Evolutionary conservation across 1,140 invertebrate species (phyloP).

Genomic region (Trichonephila clavata): DNA sequence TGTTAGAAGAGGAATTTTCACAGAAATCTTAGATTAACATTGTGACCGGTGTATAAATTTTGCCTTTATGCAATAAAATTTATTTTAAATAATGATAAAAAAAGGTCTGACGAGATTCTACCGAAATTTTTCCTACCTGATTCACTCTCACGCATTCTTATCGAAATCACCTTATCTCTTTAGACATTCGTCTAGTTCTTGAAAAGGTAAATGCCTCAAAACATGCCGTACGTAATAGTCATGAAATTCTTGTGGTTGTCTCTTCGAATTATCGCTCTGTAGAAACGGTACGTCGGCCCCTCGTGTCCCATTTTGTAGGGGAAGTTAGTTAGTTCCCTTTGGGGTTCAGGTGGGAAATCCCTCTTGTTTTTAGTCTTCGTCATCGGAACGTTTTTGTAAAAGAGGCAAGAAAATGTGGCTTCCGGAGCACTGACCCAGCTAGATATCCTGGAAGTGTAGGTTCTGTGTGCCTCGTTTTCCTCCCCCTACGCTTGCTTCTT

Average conservation of each 20-base stretch:
- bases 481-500: not conserved
- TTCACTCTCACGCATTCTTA: too few species aligned
- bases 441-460: slow-evolving; percentile 32
- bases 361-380: not conserved
- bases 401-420: not conserved
- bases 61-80: too few species aligned
- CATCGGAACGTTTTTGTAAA: not conserved
- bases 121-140: too few species aligned
- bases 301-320: not conserved
- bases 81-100: too few species aligned
- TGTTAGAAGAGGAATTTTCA: too few species aligned
- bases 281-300: not conserved
- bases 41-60: too few species aligned
- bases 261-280: not conserved
- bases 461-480: not conserved
- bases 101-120: too few species aligned
- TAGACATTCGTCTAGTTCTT: too few species aligned
- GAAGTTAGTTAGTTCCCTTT: too few species aligned
- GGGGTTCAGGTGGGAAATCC: not conserved
- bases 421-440: slow-evolving; percentile 34
- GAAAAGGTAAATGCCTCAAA: not conserved
- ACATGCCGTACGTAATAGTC: not conserved
- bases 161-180: too few species aligned
- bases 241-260: not conserved
- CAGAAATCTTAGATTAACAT: too few species aligned